Percentiles rank a stretch among this genome's conserved stretches.
Conservation (phyloP, 2,797 vertebrate genomes). For the Champsocephalus gunnari region DNA sequence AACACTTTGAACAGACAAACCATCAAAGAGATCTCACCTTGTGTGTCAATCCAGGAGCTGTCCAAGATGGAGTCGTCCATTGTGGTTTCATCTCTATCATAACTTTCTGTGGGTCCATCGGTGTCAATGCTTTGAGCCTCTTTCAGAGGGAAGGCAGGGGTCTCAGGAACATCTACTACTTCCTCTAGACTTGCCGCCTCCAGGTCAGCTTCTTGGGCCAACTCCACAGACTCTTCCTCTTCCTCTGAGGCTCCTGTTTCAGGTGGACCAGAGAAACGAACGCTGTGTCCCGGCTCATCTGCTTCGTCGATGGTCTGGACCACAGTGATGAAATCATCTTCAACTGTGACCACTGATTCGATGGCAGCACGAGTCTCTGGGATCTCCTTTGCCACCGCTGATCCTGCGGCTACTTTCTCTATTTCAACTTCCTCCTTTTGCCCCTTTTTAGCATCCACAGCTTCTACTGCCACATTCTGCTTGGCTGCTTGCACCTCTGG, state of each 20-base stretch:
- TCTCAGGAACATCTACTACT: conserved; percentile 81
- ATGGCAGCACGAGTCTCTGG: conserved; percentile 89
- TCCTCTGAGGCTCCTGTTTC: conserved; percentile 83
- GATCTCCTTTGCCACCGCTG: conserved; percentile 66
- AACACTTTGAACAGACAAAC: neutral
- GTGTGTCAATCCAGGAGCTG: conserved; percentile 98
- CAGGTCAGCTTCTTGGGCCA: conserved; percentile 84
- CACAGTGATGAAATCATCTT: conserved; percentile 98
- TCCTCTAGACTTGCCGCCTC: conserved; percentile 83
- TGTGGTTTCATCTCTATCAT: conserved; percentile 96
- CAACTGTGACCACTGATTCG: conserved; percentile 96
- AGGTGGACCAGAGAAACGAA: conserved; percentile 91
- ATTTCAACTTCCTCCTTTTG: conserved; percentile 64
- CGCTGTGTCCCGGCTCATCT: conserved; percentile 92
- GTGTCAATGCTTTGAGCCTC: conserved; percentile 81
- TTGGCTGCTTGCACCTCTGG: conserved; percentile 40
- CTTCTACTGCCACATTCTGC: conserved; percentile 28
- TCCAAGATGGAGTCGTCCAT: conserved; percentile 98
- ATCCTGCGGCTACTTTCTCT: conserved; percentile 67
- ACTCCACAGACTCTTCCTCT: conserved; percentile 85
- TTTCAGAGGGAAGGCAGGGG: conserved; percentile 84
- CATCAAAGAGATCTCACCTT: conserved; percentile 87
- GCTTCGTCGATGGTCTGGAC: conserved; percentile 96
- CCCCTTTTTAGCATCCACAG: conserved; percentile 41
- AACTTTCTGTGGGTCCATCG: conserved; percentile 91